Base-by-base conservation (phyloP, 2,888 invertebrate genomes). In the Eristalis pertinax region DNA sequence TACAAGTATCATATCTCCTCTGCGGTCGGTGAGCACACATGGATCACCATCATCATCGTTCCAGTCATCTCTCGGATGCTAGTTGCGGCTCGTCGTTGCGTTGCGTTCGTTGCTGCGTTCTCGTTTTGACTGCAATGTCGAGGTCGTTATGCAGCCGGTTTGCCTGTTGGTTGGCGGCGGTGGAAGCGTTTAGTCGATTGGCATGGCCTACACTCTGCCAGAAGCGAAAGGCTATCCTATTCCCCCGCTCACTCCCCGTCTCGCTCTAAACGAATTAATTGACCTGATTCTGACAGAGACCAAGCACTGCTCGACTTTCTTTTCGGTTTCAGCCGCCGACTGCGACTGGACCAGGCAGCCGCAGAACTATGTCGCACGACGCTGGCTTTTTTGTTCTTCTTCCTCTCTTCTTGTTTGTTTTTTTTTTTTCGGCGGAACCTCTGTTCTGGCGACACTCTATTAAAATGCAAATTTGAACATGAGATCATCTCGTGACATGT, bases 61-160 rank as follows among this genome's bases (percentile, higher is more conserved):
- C 60, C 15, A 35, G 35, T 22, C n/a, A 13, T 60, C 26, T 60
- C 76, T 35, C n/a, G 13, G 26, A 67, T 60, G 7, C 24, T 60
- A 70, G 43, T 62, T 62, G 70, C 26, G 65, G 63, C 62, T 38
- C 64, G 60, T 58, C 24, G n/a, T 13, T 50, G 15, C 50, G 64
- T 65, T 65, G 26, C 26, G 26, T 26, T 29, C 29, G 29, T 29
- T 29, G 29, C 75, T 60, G 67, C 56, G 68, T 84, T 80, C 72
- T 78, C 64, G 26, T 64, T 78, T 22, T 24, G 50, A 7, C 41
- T 60, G 4, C 74, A 73, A 83, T 83, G 72, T 87, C 76, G 70
- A 75, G 70, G 83, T 83, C 86, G 83, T 78, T 67, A 75, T 24
- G 43, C 73, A 78, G 86, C 87, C 87, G 79, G 87, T 87, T 87